Conservation (phyloP, 2,113 vertebrate genomes). For the Nesoenas mayeri region DNA sequence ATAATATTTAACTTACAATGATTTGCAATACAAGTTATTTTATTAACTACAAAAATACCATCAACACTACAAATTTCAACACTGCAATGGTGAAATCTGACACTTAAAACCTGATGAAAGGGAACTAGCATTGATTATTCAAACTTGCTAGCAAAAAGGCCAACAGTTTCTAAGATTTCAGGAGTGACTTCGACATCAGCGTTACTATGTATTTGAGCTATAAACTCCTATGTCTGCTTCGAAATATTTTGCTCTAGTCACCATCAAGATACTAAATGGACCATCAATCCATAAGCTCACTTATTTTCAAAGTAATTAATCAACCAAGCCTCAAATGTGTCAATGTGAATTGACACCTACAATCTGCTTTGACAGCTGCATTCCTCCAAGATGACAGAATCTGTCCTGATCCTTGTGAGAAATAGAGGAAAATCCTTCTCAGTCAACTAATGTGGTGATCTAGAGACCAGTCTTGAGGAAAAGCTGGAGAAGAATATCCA, state of each 20-base stretch:
- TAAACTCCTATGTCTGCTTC: not conserved
- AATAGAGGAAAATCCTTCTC: not conserved
- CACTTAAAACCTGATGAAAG: not conserved
- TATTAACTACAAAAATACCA: not conserved
- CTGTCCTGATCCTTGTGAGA: not conserved
- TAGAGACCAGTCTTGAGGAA: not conserved
- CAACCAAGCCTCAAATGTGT: not conserved
- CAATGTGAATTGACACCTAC: not conserved
- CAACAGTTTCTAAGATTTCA: not conserved
- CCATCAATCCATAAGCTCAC: not conserved
- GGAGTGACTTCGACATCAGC: not conserved
- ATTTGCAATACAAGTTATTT: not conserved
- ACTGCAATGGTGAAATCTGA: not conserved
- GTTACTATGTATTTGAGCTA: not conserved
- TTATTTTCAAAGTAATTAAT: slow-evolving; percentile 34
- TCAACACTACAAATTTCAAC: not conserved
- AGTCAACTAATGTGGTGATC: not conserved
- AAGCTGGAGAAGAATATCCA: not conserved
- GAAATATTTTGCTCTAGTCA: not conserved
- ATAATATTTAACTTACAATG: not conserved
- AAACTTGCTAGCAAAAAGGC: not conserved
- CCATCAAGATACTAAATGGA: not conserved
- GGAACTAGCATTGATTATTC: not conserved
- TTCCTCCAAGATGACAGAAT: not conserved
- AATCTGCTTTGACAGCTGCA: slow-evolving; percentile 13